Conservation (phyloP, 2,113 vertebrate genomes). For the Regulus satrapa region DNA sequence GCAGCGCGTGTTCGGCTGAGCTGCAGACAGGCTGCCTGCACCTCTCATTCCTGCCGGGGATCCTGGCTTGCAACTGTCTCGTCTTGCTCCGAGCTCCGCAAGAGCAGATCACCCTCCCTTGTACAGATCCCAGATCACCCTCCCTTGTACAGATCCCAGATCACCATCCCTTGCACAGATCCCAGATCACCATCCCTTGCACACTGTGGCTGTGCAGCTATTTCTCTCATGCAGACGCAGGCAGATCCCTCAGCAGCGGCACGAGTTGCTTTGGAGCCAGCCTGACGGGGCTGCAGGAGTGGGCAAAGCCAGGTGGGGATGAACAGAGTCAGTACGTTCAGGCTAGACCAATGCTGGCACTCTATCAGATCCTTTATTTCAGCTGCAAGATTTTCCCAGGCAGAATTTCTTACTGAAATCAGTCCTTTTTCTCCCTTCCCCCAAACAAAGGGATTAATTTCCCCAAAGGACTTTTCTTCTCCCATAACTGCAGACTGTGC, state of each 20-base stretch:
- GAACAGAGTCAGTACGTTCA: rapidly evolving
- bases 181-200: rapidly evolving
- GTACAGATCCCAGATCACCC: too few relatives aligned
- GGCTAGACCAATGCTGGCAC: not conserved
- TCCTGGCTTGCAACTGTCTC: not conserved
- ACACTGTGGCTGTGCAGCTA: not conserved
- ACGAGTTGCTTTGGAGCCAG: rapidly evolving
- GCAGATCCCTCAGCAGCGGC: not conserved
- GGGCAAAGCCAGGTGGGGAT: not conserved
- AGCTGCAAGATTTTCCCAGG: not conserved
- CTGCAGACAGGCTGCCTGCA: not conserved
- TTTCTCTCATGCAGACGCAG: rapidly evolving
- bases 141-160: too few relatives aligned
- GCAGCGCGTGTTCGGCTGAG: not conserved
- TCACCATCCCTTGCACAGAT: rapidly evolving
- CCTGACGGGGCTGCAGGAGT: rapidly evolving
- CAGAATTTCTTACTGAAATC: not conserved
- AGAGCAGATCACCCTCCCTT: rapidly evolving
- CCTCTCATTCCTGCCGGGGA: rapidly evolving
- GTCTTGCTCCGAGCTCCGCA: rapidly evolving
- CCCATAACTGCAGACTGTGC: rapidly evolving
- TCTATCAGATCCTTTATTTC: not conserved
- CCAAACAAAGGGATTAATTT: not conserved
- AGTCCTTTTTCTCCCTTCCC: not conserved
- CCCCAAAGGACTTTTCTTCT: not conserved